These are phyloP conservation scores for Apogon hyalosoma DNA, from an alignment of 2,797 vertebrate genomes.

Conservation along the genomic window DNA sequence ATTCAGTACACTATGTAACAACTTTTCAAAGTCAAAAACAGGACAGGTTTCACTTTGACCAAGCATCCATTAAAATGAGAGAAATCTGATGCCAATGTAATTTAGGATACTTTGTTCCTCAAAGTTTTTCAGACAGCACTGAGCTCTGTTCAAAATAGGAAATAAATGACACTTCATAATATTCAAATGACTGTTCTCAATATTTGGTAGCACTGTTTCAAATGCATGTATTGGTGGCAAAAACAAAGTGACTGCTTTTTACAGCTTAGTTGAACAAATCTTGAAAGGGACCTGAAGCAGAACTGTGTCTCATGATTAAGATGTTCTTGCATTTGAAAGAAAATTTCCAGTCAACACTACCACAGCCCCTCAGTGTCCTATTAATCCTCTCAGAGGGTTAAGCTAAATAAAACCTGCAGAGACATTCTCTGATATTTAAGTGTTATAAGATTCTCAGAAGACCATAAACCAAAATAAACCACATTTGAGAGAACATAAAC, in stretches of 20 bases:
- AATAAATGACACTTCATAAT: background rate
- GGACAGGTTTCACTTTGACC: background rate
- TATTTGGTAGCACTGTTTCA: slow-evolving; percentile 4
- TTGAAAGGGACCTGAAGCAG: slow-evolving; percentile 12
- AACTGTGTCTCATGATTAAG: slow-evolving; percentile 10
- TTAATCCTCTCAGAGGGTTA: slow-evolving; percentile 14
- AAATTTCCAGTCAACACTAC: slow-evolving; percentile 31
- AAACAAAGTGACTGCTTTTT: slow-evolving; percentile 3
- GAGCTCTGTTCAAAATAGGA: background rate
- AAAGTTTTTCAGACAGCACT: background rate
- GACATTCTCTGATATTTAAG: slow-evolving; percentile 50
- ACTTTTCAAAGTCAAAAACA: background rate
- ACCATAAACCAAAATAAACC: slow-evolving; percentile 50
- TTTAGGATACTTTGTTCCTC: background rate
- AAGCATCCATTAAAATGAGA: background rate
- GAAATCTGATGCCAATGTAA: slow-evolving; percentile 9
- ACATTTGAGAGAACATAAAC: slow-evolving; percentile 59
- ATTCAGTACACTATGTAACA: too few relatives aligned
- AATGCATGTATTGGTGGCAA: background rate
- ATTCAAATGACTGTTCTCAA: background rate
- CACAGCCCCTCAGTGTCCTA: slow-evolving; percentile 19
- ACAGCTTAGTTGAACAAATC: slow-evolving; percentile 6
- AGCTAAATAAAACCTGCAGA: slow-evolving; percentile 47
- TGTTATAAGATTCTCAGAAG: slow-evolving; percentile 48
- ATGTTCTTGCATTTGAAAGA: slow-evolving; percentile 11